phyloP scores from a whole-genome alignment of 2,888 invertebrate species.

The Vandiemenella viatica region DNA sequence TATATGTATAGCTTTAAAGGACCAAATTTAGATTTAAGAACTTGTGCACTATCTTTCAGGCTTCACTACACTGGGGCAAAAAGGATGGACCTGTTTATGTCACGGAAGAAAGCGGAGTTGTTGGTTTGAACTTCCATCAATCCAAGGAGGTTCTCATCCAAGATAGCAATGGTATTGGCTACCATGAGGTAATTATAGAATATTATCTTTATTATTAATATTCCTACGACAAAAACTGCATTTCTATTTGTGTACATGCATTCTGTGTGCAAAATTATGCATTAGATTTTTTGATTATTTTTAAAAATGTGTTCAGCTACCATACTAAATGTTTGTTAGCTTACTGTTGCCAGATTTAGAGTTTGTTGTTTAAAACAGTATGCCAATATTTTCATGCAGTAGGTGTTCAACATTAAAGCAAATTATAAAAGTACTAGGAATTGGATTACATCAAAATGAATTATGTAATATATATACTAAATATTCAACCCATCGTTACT shows the following conservation, averaged over 20 bases:
- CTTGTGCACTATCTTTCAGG: conserved; percentile 30
- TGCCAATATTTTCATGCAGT: no score
- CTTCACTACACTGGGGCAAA: conserved; percentile 67
- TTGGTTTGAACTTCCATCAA: conserved; percentile 78
- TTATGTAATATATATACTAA: no score
- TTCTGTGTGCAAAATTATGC: background rate
- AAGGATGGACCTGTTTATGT: conserved; percentile 70
- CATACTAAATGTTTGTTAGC: no score
- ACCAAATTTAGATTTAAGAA: no score
- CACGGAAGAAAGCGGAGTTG: conserved; percentile 72
- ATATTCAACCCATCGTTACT: no score
- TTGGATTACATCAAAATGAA: no score
- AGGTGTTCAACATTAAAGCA: no score
- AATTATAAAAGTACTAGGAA: no score
- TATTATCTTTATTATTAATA: background rate
- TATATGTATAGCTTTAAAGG: no score
- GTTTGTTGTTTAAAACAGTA: no score
- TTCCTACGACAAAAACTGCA: no score
- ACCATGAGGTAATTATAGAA: conserved; percentile 34
- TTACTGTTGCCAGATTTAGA: no score
- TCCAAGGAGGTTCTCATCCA: conserved; percentile 76
- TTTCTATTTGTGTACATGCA: conserved; percentile 1
- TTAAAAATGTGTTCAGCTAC: background rate
- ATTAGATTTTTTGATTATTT: background rate
- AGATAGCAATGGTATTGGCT: conserved; percentile 49